A percentile compares a stretch with the other conserved stretches of the same genome.
Evolutionary conservation across 2,888 invertebrate species (phyloP).

Genomic region (Troglohyphantes excavatus): DNA sequence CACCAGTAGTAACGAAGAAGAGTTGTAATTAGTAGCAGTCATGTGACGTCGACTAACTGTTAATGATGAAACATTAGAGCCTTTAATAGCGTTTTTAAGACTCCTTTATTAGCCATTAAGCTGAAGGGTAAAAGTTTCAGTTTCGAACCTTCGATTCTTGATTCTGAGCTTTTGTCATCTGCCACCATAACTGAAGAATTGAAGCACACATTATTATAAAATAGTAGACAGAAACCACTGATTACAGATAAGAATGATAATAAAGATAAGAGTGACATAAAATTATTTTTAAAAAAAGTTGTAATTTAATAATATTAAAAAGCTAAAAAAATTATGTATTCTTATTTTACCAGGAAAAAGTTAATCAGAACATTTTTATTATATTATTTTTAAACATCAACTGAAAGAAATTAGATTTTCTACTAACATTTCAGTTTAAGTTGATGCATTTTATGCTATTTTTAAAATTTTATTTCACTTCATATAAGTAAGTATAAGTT

Average conservation of each 20-base stretch:
- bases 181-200: constrained; percentile 67
- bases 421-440: too few relatives aligned
- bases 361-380: too few relatives aligned
- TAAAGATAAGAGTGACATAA: background rate
- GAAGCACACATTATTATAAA: constrained; percentile 14
- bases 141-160: constrained; percentile 69
- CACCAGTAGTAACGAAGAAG: constrained; percentile 37
- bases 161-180: constrained; percentile 46
- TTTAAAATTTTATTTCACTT: too few relatives aligned
- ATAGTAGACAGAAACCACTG: background rate
- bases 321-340: background rate
- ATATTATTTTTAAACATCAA: too few relatives aligned
- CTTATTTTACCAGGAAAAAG: too few relatives aligned
- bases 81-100: background rate
- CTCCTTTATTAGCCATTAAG: constrained; percentile 55
- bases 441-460: too few relatives aligned
- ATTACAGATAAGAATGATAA: too few relatives aligned
- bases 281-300: background rate
- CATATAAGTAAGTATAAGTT: too few relatives aligned
- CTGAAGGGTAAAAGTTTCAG: constrained; percentile 28
- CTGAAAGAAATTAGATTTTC: too few relatives aligned
- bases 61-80: constrained; percentile 41
- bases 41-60: background rate
- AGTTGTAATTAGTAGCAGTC: constrained; percentile 34
- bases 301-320: background rate